A percentile compares a stretch with the other conserved stretches of the same genome.
Evolutionary conservation across 1,140 invertebrate species (phyloP).

Genomic region (Scylla paramamosain): DNA sequence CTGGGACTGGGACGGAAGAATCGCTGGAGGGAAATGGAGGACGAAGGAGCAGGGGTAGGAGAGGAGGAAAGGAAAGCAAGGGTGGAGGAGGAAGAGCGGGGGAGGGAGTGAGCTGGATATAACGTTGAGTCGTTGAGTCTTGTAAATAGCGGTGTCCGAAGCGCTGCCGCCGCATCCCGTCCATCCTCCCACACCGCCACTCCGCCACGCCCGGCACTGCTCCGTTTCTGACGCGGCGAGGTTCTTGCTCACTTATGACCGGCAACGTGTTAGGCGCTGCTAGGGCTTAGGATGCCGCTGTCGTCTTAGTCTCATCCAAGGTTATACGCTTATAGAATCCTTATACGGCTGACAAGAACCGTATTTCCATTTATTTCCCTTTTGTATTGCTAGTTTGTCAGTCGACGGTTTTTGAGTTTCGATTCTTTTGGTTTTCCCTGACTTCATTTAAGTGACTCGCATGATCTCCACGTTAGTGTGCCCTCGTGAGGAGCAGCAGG

Average conservation of each 20-base stretch:
- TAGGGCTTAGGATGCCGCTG: no score
- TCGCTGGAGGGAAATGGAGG: neutral
- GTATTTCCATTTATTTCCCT: no score
- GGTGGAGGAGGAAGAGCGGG: neutral
- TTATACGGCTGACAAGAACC: no score
- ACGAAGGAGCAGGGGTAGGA: neutral
- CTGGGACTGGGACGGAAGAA: neutral
- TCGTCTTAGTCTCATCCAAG: no score
- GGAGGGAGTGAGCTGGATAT: neutral
- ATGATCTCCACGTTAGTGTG: neutral
- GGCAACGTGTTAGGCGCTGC: no score
- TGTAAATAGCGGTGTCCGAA: conserved; percentile 13
- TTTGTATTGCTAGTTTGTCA: no score
- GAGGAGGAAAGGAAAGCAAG: neutral
- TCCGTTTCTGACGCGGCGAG: neutral
- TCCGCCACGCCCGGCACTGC: neutral
- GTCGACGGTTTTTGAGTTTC: neutral
- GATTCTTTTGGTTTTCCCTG: neutral
- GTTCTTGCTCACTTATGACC: no score
- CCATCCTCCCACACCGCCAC: neutral
- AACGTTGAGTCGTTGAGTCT: conserved; percentile 13
- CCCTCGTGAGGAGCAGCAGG: neutral
- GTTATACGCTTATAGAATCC: no score
- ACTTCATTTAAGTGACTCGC: neutral
- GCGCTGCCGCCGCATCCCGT: neutral